Base-by-base conservation (phyloP, 2,797 vertebrate species). In the Cyprinella venusta region DNA sequence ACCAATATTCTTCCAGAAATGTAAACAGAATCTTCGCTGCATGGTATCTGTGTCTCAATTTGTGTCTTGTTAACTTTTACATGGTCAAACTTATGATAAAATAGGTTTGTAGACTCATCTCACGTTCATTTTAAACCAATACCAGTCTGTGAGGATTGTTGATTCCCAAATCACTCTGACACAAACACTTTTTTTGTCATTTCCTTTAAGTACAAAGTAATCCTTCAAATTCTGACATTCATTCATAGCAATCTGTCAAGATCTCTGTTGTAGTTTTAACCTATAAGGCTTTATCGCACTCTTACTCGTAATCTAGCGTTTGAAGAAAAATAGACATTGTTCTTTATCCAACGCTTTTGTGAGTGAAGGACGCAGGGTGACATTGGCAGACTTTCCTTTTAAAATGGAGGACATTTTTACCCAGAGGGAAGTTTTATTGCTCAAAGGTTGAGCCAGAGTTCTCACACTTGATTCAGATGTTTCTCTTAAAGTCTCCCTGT, bases 141-240 rank as follows among this genome's bases (percentile, higher is more conserved):
- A 4, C 21, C 64, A 24, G 19, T 16, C 24, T 61, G 30, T 38
- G 59, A 64, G 21, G 13, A 64, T 48, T 64, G 42, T 64, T 72
- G 69, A 33, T 33, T 30, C 26, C 26, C 26, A 30, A 30, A 30
- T 30, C 30, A 33, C 19, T 36, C 38, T 72, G 40, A 81, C 56
- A 36, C 26, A 21, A 72, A 64, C 68, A 45, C 56, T 77, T 77
- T n/a, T 26, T 64, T 77, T 48, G 59, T 64, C 33, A 61, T 52
- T 74, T 19, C 69, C 56, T 19, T 74, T 56, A 81, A 81, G 79
- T 38, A 63, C 79, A 81, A 48, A 72, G 79, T 64, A 52, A 74
- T 81, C 69, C 69, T 64, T 81, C 42, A n/a, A 24, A 26, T 81
- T 50, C 56, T 74, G 69, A 64, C 79, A 52, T 50, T 50, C 56